A percentile compares a stretch with the other conserved stretches of the same genome.
phyloP scores from a whole-genome alignment of 2,888 invertebrate species.

The Hydrotaea diabolus region DNA sequence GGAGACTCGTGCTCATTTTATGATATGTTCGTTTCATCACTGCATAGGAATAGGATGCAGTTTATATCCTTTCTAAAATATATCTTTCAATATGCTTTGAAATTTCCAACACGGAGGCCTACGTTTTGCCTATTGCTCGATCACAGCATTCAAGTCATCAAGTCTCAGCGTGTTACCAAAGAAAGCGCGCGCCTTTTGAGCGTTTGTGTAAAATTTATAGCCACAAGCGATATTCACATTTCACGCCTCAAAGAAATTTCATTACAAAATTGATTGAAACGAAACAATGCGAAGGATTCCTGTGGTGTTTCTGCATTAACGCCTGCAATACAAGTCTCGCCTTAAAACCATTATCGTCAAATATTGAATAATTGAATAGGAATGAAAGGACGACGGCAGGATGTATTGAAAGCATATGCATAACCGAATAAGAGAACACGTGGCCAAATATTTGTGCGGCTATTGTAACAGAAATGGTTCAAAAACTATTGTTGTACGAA shows the following conservation, averaged over 20 bases:
- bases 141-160: no score
- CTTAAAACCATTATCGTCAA: neutral
- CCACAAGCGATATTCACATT: slow-evolving; percentile 55
- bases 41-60: no score
- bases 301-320: slow-evolving; percentile 39
- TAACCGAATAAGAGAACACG: neutral
- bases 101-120: no score
- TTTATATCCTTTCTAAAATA: no score
- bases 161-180: neutral
- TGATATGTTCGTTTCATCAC: no score
- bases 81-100: no score
- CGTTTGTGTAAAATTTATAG: slow-evolving; percentile 37
- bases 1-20: no score
- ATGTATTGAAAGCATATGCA: neutral
- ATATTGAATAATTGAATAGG: neutral
- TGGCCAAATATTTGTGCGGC: slow-evolving; percentile 2
- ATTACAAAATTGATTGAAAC: neutral
- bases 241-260: slow-evolving; percentile 47
- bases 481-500: neutral
- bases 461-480: neutral
- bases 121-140: no score
- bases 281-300: slow-evolving; percentile 41
- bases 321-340: neutral
- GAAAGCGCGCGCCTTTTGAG: neutral
- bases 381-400: neutral